Conservation (phyloP, 2,113 vertebrate genomes). For the Syngnathus scovelli region DNA sequence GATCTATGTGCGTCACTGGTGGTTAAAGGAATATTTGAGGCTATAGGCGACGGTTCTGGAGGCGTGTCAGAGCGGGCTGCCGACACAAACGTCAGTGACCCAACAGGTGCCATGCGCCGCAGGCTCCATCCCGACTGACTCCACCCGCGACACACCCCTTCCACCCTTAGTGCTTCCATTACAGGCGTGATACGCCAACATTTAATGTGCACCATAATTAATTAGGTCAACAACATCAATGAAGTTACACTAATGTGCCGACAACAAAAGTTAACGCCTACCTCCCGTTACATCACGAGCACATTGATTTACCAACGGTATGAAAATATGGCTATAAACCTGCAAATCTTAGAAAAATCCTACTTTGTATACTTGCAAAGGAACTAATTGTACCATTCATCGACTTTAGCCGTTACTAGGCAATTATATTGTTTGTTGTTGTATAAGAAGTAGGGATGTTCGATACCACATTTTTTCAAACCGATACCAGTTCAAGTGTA, state of each 20-base stretch:
- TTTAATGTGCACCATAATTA: constrained; percentile 2
- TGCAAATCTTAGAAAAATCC: not conserved
- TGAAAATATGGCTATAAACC: not conserved
- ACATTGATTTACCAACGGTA: not conserved
- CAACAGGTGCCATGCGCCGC: constrained; percentile 40
- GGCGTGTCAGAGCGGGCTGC: constrained; percentile 59
- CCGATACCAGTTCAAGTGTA: too few species aligned
- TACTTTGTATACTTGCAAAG: not conserved
- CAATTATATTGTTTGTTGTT: not conserved
- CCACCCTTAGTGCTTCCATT: constrained; percentile 23
- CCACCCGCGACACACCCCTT: constrained; percentile 33
- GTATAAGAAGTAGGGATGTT: not conserved
- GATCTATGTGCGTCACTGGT: constrained; percentile 65
- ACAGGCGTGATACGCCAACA: constrained; percentile 23
- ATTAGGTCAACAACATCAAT: constrained; percentile 14
- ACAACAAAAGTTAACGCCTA: not conserved
- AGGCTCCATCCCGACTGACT: constrained; percentile 33
- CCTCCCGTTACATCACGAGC: not conserved
- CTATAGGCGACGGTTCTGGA: constrained; percentile 54
- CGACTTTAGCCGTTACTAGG: too few species aligned
- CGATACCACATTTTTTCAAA: too few species aligned
- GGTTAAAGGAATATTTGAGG: constrained; percentile 61
- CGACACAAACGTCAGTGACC: constrained; percentile 38
- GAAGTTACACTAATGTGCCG: not conserved
- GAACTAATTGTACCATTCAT: not conserved